Evolutionary conservation across 2,888 invertebrate species (phyloP), one percentile per base, ranked within the genome.

Genomic region (Drosophila buzzatii): DNA sequence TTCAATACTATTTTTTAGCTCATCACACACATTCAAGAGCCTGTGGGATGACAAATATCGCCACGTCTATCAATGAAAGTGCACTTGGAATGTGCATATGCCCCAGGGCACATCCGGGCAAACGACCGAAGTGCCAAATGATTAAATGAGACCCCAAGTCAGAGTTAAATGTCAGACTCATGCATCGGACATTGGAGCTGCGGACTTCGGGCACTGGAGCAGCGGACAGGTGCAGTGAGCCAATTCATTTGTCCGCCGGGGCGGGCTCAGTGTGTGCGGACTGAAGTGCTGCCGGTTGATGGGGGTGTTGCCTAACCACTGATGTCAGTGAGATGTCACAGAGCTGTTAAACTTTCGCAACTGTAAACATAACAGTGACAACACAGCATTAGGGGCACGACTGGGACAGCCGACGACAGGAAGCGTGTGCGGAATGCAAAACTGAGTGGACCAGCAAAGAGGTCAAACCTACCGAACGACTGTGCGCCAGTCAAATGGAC

Each of bases 301-400:
- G 44, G 10, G 73, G 44, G 63, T 53, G 61, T 71, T 42, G 57
- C 45, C 58, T 63, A 71, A 53, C 62, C 55, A 37, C 71, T 85
- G 79, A 84, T 84, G 85, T 85, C 87, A 84, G 63, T 35, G 77
- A 66, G 60, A 67, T 70, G 80, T 69, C 76, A 70, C 45, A 55
- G 58, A 53, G 64, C 63, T 71, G 71, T 74, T 67, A 69, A 84
- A 83, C 70, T 86, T 81, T 72, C 62, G 81, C 70, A 85, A 76
- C 68, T 65, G 88, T 73, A 85, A 79, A 89, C 82, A 84, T 44
- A 73, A 56, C 52, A 70, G 75, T 71, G 89, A 73, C 87, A 89
- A 73, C 68, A 68, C 68, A 68, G 58, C 62, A 70, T 77, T 85
- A 68, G 58, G 14, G 62, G 60, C 52, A 57, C 27, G 39, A 59